Evolutionary conservation across 2,113 vertebrate genomes (phyloP), one percentile per base, ranked within the genome.

Genomic region (Cranoglanis bouderius): DNA sequence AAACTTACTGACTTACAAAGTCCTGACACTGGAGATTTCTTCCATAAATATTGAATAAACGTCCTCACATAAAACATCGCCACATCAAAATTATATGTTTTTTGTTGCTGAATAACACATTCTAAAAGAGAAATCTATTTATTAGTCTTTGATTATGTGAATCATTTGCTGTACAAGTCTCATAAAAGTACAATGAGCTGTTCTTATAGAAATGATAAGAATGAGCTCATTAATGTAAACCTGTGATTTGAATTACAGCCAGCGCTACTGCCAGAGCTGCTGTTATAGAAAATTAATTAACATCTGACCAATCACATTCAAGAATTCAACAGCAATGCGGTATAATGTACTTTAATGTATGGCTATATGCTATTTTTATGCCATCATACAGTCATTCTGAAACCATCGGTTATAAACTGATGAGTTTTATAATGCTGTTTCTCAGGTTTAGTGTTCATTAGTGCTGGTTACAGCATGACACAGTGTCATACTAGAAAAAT

Each of bases 391-490:
- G 55, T 82, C 81, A 83, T 83, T 61, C 21, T 83, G 81, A 83
- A 61, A 83, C 24, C 21, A 61, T 83, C 21, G 1, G 55, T 83
- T 83, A 83, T 83, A 43, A 40, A 61, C 35, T 6, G 77, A 0
- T 43, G 72, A 24, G 19, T 75, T 43, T 24, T 75, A 24, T 43
- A 3, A 35, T 1, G 4, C 40, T 35, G 78, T 81, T 81, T 81
- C n/a, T 81, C 78, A 82, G 24, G 53, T 82, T 57, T 82, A 82
- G n/a, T 82, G 32, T 82, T 82, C 53, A 59, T 14, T 57, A 82
- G 51, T 38, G 18, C 51, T 82, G 1, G 7, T 53, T 32, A 82
- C 32, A 82, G 53, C 80, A 57, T 82, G 38, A 35, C 7, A 9
- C 29, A 10, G 24, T 83, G 46, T 24, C n/a, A 18, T 26, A 61